A percentile compares a stretch with the other conserved stretches of the same genome.
These are phyloP conservation scores for Drosophila neutralis DNA, from an alignment of 2,888 invertebrate species.

Conservation along the genomic window DNA sequence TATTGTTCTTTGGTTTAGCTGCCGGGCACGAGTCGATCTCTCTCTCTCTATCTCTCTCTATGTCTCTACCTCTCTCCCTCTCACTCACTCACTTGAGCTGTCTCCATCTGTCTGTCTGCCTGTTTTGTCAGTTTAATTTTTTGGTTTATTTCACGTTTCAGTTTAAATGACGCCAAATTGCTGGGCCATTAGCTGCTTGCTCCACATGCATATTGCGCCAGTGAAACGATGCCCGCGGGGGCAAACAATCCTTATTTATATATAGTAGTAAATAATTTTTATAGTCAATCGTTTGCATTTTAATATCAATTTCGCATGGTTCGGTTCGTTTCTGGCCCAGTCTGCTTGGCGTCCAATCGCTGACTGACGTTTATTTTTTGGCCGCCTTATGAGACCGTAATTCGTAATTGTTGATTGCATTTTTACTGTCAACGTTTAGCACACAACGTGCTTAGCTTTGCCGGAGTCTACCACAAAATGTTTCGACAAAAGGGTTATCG, in stretches of 20 bases:
- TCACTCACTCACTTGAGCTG: slow-evolving; percentile 1
- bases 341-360: slow-evolving; percentile 53
- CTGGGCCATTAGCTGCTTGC: slow-evolving; percentile 65
- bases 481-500: slow-evolving; percentile 8
- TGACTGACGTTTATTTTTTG: slow-evolving; percentile 77
- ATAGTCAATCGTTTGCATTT: slow-evolving; percentile 76
- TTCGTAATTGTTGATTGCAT: slow-evolving; percentile 75
- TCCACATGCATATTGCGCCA: slow-evolving; percentile 59
- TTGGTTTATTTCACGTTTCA: slow-evolving; percentile 71
- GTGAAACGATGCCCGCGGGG: slow-evolving; percentile 33
- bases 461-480: slow-evolving; percentile 11
- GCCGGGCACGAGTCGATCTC: slow-evolving; percentile 56
- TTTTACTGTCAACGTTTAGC: slow-evolving; percentile 64
- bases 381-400: slow-evolving; percentile 79
- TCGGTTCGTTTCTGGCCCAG: slow-evolving; percentile 18
- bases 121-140: slow-evolving; percentile 71
- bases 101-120: slow-evolving; percentile 27
- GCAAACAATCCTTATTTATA: slow-evolving; percentile 47
- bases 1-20: slow-evolving; percentile 61
- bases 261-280: slow-evolving; percentile 66
- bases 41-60: not conserved
- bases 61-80: not conserved
- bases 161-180: slow-evolving; percentile 78
- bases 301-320: slow-evolving; percentile 72
- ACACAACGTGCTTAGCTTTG: slow-evolving; percentile 50